Percentiles rank a stretch among this genome's conserved stretches.
Evolutionary conservation across 2,888 invertebrate species (phyloP).

Genomic region (Allophyes oxyacanthae): DNA sequence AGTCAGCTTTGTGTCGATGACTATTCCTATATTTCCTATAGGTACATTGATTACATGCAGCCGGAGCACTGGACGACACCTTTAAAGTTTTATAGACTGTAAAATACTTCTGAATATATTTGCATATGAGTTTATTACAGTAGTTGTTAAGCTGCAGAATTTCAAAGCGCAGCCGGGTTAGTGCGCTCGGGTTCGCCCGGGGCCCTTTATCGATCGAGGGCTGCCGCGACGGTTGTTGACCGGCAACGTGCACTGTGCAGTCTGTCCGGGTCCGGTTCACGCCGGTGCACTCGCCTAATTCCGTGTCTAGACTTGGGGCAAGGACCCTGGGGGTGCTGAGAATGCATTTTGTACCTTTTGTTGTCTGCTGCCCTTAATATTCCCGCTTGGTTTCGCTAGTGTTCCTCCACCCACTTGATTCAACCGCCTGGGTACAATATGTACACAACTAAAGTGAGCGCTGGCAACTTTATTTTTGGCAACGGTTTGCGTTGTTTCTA

Average conservation of each 20-base stretch:
- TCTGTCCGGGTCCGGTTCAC: slow-evolving; percentile 44
- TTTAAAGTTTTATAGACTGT: not conserved
- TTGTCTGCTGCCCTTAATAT: slow-evolving; percentile 55
- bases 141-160: slow-evolving; percentile 20
- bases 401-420: slow-evolving; percentile 21
- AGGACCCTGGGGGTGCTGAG: slow-evolving; percentile 59
- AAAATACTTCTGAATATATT: slow-evolving; percentile 4
- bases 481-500: slow-evolving; percentile 20
- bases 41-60: slow-evolving; percentile 2
- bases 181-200: slow-evolving; percentile 22
- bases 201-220: slow-evolving; percentile 56
- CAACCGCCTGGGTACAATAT: slow-evolving; percentile 10
- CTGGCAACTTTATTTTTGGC: slow-evolving; percentile 36
- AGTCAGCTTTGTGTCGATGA: too few relatives aligned
- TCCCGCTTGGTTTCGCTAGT: slow-evolving; percentile 19
- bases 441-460: slow-evolving; percentile 16
- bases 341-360: slow-evolving; percentile 61
- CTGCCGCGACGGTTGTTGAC: slow-evolving; percentile 65
- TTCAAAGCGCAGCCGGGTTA: slow-evolving; percentile 30
- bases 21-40: too few relatives aligned
- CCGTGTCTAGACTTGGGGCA: slow-evolving; percentile 71
- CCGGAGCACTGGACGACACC: not conserved
- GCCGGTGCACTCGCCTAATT: slow-evolving; percentile 58
- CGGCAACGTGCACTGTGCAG: slow-evolving; percentile 49
- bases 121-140: slow-evolving; percentile 8